phyloP scores from a whole-genome alignment of 2,113 vertebrate genomes.

The Ursus arctos region DNA sequence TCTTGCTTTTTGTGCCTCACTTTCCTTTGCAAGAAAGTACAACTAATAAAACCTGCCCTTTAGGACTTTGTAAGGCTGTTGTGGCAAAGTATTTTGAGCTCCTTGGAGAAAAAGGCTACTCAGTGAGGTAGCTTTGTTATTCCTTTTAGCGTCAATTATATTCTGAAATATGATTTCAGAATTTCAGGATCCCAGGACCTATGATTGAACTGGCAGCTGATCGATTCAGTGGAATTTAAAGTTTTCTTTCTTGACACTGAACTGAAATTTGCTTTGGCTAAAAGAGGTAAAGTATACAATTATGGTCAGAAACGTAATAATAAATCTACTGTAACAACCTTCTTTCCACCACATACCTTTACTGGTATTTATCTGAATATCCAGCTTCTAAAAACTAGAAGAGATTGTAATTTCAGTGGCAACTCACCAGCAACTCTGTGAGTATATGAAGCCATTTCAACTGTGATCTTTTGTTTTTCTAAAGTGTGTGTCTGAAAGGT shows the following conservation, averaged over 20 bases:
- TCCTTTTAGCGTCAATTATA: slow-evolving; percentile 36
- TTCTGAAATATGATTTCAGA: slow-evolving; percentile 74
- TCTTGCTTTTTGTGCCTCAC: slow-evolving; percentile 46
- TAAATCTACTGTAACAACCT: slow-evolving; percentile 47
- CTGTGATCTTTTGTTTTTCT: slow-evolving; percentile 49
- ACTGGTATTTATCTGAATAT: slow-evolving; percentile 68
- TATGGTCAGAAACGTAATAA: slow-evolving; percentile 21
- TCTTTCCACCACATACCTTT: slow-evolving; percentile 54
- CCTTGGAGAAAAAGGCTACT: slow-evolving; percentile 37
- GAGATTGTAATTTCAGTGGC: slow-evolving; percentile 37
- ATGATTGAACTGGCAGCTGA: slow-evolving; percentile 51
- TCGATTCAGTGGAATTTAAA: slow-evolving; percentile 28
- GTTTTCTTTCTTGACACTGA: not conserved
- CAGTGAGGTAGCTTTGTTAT: not conserved
- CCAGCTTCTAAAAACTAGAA: slow-evolving; percentile 47
- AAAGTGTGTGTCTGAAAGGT: slow-evolving; percentile 30
- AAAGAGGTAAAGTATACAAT: slow-evolving; percentile 58
- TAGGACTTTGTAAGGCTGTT: not conserved
- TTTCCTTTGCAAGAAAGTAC: slow-evolving; percentile 51
- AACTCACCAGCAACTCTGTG: not conserved
- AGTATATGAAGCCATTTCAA: slow-evolving; percentile 16
- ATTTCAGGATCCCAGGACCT: slow-evolving; percentile 42
- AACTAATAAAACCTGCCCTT: slow-evolving; percentile 40
- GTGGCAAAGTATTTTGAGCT: slow-evolving; percentile 35
- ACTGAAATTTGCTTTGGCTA: slow-evolving; percentile 67